Evolutionary conservation across 1,140 invertebrate species (phyloP).

Genomic region (Bombus waltoni): DNA sequence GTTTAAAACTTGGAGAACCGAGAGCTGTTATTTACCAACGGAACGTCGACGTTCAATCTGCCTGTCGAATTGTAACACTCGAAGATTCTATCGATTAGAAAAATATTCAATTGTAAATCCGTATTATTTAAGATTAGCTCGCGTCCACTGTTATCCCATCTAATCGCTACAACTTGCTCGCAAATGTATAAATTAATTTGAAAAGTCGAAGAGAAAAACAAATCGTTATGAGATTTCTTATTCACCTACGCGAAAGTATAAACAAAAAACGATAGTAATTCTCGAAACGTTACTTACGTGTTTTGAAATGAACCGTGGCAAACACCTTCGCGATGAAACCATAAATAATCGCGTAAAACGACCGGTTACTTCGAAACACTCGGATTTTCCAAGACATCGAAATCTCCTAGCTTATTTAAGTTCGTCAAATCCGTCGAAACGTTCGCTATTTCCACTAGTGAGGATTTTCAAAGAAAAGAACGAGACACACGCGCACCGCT

Average conservation of each 20-base stretch:
- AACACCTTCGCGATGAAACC: neutral
- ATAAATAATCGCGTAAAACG: neutral
- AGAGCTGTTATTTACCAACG: neutral
- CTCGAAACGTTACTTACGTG: no score
- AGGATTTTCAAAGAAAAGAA: neutral
- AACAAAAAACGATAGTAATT: neutral
- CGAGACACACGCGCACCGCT: neutral
- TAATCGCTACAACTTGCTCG: neutral
- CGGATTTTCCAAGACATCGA: neutral
- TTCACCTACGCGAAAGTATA: neutral
- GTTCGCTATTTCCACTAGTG: neutral
- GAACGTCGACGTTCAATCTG: neutral
- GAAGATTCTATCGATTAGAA: neutral
- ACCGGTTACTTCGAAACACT: neutral
- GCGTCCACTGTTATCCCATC: neutral
- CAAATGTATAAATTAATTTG: neutral
- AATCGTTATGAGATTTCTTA: neutral
- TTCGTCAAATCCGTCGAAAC: neutral
- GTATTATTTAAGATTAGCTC: neutral
- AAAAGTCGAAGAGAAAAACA: neutral
- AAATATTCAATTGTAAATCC: no score
- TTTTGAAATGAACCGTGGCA: neutral
- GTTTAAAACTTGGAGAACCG: no score
- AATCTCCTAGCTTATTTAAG: neutral
- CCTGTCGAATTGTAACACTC: neutral